Conservation (phyloP, 2,888 invertebrate genomes). For the Ophioninae sp. region DNA sequence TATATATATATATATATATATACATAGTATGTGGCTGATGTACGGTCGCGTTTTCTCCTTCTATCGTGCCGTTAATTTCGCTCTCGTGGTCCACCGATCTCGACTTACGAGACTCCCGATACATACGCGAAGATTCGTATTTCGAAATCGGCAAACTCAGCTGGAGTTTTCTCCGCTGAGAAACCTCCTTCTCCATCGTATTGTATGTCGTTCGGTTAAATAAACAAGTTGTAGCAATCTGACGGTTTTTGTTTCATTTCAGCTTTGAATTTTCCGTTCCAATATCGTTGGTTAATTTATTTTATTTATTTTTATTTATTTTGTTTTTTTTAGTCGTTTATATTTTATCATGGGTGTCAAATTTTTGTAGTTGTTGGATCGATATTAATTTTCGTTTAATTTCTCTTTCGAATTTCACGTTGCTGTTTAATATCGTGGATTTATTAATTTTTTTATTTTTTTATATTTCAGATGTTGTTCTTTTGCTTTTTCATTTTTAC, state of each 20-base stretch:
- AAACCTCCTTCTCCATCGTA: background rate
- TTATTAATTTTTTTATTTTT: no score
- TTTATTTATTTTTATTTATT: no score
- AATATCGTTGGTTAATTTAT: background rate
- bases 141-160: conserved; percentile 55
- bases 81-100: conserved; percentile 52
- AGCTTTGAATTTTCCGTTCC: background rate
- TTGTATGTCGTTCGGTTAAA: background rate
- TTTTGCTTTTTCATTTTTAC: no score
- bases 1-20: conserved; percentile 1
- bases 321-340: no score
- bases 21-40: background rate
- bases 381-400: no score
- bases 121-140: conserved; percentile 46
- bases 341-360: no score
- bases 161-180: conserved; percentile 14
- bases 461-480: no score
- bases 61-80: conserved; percentile 61
- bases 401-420: no score
- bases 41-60: conserved; percentile 38
- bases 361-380: no score
- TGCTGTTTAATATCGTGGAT: no score
- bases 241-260: background rate
- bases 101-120: conserved; percentile 18
- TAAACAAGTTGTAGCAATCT: background rate